Evolutionary conservation across 2,113 vertebrate genomes (phyloP), one percentile per base, ranked within the genome.

Genomic region (Tragelaphus scriptus): DNA sequence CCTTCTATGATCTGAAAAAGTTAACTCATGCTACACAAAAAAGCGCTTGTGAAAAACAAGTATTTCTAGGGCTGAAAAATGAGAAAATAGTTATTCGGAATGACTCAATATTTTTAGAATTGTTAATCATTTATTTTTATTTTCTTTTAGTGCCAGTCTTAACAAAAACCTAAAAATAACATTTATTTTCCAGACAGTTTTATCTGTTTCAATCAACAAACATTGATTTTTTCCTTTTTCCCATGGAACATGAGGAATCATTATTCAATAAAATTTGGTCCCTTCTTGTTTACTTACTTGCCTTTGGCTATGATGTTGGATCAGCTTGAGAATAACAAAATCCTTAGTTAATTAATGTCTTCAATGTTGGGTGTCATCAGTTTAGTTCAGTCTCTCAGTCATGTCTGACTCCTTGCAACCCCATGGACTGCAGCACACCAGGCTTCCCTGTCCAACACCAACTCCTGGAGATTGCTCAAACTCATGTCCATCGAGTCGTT

Each of bases 181-280:
- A 79, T 86, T 79, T 94, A n/a, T 97, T 95, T 95, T 82, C 84
- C 17, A 84, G 91, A 77, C 93, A 2, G 65, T 93, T 95, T 97
- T 94, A 36, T 82, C 87, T 81, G 88, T 95, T 97, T 56, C 81
- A 3, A 7, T 77, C 90, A 88, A 68, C 30, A 77, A 10, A 36
- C 87, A 95, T 88, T 94, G 91, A 95, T 96, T 93, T 94, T 71
- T 97, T 90, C n/a, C 16, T 85, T 95, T 90, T 94, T 63, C 77
- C 96, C 53, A 3, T 95, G 65, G 56, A 89, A 88, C 82, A 91
- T 16, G 51, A 86, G 19, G 84, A 94, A 97, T 61, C 75, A 56
- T 77, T 71, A 75, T 91, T 63, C 44, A 5, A 6, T 84, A 96
- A 55, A 96, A 85, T 32, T 11, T 16, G 6, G 77, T 15, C 44